Evolutionary conservation across 2,888 invertebrate species (phyloP), one percentile per base, ranked within the genome.

Genomic region (Synergus itoensis): DNA sequence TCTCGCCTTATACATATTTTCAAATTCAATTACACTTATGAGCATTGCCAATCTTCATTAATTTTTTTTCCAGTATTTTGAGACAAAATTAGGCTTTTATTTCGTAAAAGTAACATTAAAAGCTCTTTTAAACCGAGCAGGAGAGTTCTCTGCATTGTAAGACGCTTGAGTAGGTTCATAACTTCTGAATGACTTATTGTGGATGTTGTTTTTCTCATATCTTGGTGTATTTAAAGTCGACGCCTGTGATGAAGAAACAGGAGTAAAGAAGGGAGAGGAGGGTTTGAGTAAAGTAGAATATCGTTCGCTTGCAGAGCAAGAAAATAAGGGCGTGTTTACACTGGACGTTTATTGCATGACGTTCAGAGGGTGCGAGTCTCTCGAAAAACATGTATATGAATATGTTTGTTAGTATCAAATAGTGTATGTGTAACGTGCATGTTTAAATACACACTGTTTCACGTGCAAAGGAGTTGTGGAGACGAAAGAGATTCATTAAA

Each of bases 401-500:
- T n/a, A 73, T 14, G 53, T 53, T 73, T 73, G 21, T 40, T 40
- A 53, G 36, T 73, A n/a, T 9, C 7, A 36, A 16, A 16, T 16
- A 14, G 3, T 16, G 16, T 45, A 5, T 36, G 53, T 73, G 53
- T 73, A n/a, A 18, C 12, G 40, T 57, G 53, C 53, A 53, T 73
- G 53, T 18, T 73, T 73, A 40, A 73, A 73, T 12, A 69, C 16
- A 73, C 73, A 73, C 53, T 40, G 4, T 53, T n/a, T n/a, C 36
- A 53, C 40, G 48, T n/a, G 53, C 36, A 57, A 73, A 57, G n/a
- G 53, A 53, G n/a, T 73, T 48, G 36, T 73, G 73, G 53, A 53
- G 36, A 73, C 53, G 73, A 73, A 53, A 73, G 73, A 73, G 73
- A 73, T 73, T 73, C 73, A 73, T 73, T 73, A 73, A 73, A 73